Evolutionary conservation across 2,797 vertebrate genomes (phyloP).

Genomic region (Phoxinus dragarum): DNA sequence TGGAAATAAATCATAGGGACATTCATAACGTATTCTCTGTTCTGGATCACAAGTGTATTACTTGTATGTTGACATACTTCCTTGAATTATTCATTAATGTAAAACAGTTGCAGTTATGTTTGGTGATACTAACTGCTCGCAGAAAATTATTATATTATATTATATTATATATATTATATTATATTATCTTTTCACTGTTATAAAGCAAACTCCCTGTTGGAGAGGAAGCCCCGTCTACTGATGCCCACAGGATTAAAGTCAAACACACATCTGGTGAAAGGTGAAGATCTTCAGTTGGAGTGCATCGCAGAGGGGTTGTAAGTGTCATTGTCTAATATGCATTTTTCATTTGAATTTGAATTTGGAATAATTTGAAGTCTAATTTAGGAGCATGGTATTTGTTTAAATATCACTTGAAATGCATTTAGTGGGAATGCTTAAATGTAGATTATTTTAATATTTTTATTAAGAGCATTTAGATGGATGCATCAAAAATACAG

Average conservation of each 20-base stretch:
- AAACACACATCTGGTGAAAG: constrained; percentile 82
- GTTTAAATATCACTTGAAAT: not conserved
- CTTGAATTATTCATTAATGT: not conserved
- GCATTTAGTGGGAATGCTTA: not conserved
- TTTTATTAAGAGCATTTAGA: not conserved
- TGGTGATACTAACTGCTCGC: not conserved
- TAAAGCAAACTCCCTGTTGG: constrained; percentile 86
- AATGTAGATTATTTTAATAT: not conserved
- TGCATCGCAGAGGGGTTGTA: constrained; percentile 96
- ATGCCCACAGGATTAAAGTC: constrained; percentile 81
- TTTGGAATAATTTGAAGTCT: not conserved
- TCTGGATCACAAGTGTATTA: not conserved
- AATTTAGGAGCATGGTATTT: not conserved
- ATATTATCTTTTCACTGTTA: constrained; percentile 6
- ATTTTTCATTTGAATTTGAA: not conserved
- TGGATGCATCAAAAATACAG: not conserved
- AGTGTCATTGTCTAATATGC: constrained; percentile 70
- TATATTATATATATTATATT: not conserved
- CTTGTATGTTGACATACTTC: not conserved
- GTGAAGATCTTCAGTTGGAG: constrained; percentile 86
- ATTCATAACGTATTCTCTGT: not conserved
- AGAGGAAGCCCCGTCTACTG: constrained; percentile 87
- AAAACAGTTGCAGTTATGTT: not conserved
- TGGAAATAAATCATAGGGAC: not conserved
- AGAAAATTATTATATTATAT: constrained; percentile 2